phyloP scores from a whole-genome alignment of 2,113 vertebrate species.

The Phalacrocorax pelagicus region DNA sequence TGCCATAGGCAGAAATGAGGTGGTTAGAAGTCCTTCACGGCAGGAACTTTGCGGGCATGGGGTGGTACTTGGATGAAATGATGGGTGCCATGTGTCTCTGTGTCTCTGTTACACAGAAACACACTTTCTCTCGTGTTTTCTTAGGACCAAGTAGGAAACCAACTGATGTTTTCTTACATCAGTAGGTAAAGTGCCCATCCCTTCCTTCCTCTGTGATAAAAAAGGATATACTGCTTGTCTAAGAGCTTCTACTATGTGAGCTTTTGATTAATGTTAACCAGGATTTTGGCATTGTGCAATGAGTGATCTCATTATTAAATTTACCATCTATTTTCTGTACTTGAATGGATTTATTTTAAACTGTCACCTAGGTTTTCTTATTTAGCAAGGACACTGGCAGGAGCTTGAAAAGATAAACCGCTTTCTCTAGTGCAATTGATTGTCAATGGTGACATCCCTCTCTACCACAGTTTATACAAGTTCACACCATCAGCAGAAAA shows the following conservation, averaged over 20 bases:
- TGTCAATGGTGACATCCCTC: not conserved
- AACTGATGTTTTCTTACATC: not conserved
- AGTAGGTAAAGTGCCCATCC: not conserved
- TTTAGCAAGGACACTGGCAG: not conserved
- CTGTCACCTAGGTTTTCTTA: not conserved
- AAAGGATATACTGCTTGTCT: not conserved
- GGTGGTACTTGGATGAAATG: accelerated
- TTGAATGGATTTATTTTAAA: not conserved
- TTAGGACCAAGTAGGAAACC: not conserved
- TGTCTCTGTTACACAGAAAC: not conserved
- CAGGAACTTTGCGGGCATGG: accelerated
- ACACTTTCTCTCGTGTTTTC: not conserved
- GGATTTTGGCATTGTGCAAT: not conserved
- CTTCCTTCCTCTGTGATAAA: not conserved
- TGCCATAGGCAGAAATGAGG: not conserved
- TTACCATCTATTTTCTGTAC: not conserved
- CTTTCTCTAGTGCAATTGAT: not conserved
- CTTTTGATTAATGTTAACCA: not conserved
- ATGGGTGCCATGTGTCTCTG: not conserved
- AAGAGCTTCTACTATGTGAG: not conserved
- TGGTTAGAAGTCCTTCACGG: not conserved
- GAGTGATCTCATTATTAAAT: not conserved
- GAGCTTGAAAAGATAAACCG: not conserved
- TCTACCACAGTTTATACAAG: not conserved
- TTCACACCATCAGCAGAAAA: not conserved